Evolutionary conservation across 2,113 vertebrate genomes (phyloP).

Genomic region (Romanogobio albipinnatus): DNA sequence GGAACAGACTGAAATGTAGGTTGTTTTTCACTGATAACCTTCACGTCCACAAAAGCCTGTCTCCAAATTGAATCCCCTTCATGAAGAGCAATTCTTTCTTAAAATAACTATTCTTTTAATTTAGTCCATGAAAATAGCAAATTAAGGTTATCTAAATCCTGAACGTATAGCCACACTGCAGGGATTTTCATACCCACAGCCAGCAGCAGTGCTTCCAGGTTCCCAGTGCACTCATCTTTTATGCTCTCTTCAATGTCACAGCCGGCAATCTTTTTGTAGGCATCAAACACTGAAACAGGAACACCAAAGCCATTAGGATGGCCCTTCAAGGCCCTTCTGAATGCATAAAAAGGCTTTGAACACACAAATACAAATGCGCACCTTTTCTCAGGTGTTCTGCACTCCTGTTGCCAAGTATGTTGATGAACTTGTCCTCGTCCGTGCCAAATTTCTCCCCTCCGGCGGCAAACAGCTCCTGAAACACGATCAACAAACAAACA

Average conservation of each 20-base stretch:
- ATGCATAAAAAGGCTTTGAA: background rate
- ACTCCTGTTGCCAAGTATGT: conserved; percentile 90
- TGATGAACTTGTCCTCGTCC: conserved; percentile 93
- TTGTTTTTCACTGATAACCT: too few relatives aligned
- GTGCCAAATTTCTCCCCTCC: conserved; percentile 92
- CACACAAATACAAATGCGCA: conserved; percentile 13
- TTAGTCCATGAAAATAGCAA: background rate
- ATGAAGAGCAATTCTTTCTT: too few relatives aligned
- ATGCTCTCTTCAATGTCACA: conserved; percentile 92
- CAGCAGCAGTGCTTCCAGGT: conserved; percentile 86
- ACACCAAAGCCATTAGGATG: conserved; percentile 25
- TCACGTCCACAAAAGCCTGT: too few relatives aligned
- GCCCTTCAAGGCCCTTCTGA: background rate
- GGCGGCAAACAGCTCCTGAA: conserved; percentile 87
- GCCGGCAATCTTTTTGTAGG: conserved; percentile 89
- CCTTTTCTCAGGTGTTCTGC: conserved; percentile 84
- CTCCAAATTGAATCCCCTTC: too few relatives aligned
- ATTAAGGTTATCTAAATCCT: too few relatives aligned
- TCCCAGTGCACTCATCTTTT: conserved; percentile 88
- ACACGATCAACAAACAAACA: conserved; percentile 48
- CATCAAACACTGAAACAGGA: conserved; percentile 83
- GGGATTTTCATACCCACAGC: conserved; percentile 83
- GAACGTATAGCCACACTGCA: background rate
- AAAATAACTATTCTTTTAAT: background rate
- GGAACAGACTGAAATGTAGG: too few relatives aligned